Conservation (phyloP, 1,140 invertebrate genomes). For the Lamellibrachia luymesi region DNA sequence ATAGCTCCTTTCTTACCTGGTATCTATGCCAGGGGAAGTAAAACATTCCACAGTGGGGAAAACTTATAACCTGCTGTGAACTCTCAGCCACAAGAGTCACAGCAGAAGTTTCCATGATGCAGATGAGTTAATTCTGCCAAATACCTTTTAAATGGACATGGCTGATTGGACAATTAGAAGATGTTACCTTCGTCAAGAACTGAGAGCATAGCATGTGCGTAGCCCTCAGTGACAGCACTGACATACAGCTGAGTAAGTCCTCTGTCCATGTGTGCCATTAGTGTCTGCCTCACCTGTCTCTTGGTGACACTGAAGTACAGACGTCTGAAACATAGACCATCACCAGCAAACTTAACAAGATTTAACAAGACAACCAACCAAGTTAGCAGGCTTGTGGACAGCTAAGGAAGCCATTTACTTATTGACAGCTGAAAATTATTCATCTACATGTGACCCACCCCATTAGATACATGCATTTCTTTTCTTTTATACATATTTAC, state of each 20-base stretch:
- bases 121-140: too few relatives aligned
- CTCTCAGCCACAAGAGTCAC: too few relatives aligned
- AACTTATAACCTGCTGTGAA: too few relatives aligned
- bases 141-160: neutral
- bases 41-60: too few relatives aligned
- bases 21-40: too few relatives aligned
- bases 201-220: constrained; percentile 3
- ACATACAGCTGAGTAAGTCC: constrained; percentile 11
- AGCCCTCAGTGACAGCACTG: constrained; percentile 15
- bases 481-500: neutral
- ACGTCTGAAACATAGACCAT: neutral
- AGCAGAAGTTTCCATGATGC: too few relatives aligned
- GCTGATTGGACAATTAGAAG: neutral
- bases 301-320: neutral
- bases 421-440: too few relatives aligned
- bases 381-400: neutral
- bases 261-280: neutral
- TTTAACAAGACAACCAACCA: neutral
- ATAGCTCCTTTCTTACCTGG: too few relatives aligned
- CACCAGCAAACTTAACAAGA: neutral
- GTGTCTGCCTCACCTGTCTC: neutral
- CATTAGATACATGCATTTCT: too few relatives aligned
- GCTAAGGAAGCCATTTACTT: too few relatives aligned
- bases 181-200: constrained; percentile 19
- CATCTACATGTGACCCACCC: too few relatives aligned